Evolutionary conservation across 2,797 vertebrate species (phyloP).

Genomic region (Ficedula albicollis): DNA sequence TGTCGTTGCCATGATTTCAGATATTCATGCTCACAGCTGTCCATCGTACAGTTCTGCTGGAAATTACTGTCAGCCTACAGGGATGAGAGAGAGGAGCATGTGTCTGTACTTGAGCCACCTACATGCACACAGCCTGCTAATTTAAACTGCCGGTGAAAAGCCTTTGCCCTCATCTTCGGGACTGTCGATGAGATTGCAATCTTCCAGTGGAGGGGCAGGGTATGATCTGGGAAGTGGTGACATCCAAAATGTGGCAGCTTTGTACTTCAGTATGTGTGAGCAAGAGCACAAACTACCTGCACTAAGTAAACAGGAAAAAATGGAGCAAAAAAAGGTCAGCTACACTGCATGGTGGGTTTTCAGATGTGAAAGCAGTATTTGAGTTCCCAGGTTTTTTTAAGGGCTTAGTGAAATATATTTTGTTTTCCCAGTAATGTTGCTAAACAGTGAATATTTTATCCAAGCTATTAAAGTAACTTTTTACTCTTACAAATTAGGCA

Average conservation of each 20-base stretch:
- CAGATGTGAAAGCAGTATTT: neutral
- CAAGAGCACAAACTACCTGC: neutral
- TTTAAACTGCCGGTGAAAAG: neutral
- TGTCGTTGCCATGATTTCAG: conserved; percentile 5
- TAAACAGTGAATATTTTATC: conserved; percentile 29
- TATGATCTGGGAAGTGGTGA: neutral
- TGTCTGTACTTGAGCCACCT: neutral
- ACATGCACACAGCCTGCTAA: neutral
- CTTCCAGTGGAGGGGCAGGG: neutral
- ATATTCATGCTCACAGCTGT: conserved; percentile 49
- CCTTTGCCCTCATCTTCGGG: neutral
- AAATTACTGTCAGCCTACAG: conserved; percentile 34
- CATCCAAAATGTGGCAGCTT: neutral
- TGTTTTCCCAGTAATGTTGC: neutral
- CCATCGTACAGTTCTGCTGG: neutral
- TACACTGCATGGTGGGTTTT: neutral
- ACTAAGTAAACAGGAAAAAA: neutral
- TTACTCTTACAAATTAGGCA: neutral
- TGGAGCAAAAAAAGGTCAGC: neutral
- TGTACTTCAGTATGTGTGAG: neutral
- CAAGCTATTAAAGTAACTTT: neutral
- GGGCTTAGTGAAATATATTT: neutral
- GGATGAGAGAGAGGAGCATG: neutral
- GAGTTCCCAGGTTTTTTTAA: neutral
- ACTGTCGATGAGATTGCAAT: accelerated